These are phyloP conservation scores for Habropoda laboriosa DNA, from an alignment of 1,140 invertebrate species.

Conservation along the genomic window DNA sequence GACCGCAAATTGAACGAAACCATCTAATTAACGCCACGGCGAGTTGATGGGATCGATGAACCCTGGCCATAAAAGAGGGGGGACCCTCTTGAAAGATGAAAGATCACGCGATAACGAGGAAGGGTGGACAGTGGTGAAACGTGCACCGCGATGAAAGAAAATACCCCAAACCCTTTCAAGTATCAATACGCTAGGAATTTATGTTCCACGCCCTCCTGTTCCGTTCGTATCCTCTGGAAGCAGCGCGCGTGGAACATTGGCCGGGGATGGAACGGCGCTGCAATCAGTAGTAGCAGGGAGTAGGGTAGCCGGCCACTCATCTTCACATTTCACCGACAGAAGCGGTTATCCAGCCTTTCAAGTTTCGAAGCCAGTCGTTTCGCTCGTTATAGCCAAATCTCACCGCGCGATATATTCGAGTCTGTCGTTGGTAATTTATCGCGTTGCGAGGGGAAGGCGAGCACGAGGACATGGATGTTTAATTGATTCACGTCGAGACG, in stretches of 20 bases:
- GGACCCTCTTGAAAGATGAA: background rate
- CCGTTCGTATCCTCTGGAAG: background rate
- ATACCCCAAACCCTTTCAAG: background rate
- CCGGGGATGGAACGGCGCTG: background rate
- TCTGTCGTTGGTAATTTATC: constrained; percentile 8
- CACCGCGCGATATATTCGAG: background rate
- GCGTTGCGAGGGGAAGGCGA: background rate
- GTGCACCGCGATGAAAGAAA: constrained; percentile 1
- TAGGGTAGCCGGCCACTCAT: constrained; percentile 12
- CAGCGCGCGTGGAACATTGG: background rate
- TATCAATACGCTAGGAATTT: constrained; percentile 27
- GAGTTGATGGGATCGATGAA: background rate
- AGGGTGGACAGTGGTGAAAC: constrained; percentile 8
- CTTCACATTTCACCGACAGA: constrained; percentile 26
- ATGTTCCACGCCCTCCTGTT: constrained; percentile 21
- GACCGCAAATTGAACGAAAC: background rate
- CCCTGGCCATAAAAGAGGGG: too few species aligned
- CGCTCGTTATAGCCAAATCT: constrained; percentile 23
- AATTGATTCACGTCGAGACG: background rate
- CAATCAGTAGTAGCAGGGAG: constrained; percentile 16
- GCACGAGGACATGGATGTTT: background rate
- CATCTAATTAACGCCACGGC: background rate
- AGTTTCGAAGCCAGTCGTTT: constrained; percentile 15
- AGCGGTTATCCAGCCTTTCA: constrained; percentile 12
- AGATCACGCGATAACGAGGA: background rate